These are phyloP conservation scores for Rhombomys opimus DNA, from an alignment of 2,113 vertebrate genomes.

Conservation along the genomic window DNA sequence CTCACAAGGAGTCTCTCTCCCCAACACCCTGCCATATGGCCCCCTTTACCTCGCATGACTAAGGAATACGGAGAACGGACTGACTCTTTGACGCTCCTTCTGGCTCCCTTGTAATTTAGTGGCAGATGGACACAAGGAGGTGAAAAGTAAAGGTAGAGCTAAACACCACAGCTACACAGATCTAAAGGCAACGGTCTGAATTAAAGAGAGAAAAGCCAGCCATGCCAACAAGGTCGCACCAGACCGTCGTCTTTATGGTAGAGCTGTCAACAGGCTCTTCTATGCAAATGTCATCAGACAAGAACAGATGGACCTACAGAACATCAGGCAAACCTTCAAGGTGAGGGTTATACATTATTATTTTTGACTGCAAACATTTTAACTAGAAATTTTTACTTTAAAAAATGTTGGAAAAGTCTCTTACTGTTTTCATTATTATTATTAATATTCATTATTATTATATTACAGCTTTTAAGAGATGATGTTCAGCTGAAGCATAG, in stretches of 20 bases:
- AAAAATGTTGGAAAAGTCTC: conserved; percentile 1
- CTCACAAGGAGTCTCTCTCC: not conserved
- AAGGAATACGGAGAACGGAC: not conserved
- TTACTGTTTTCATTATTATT: not conserved
- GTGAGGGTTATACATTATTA: not conserved
- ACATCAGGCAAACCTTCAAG: not conserved
- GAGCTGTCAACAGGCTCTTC: not conserved
- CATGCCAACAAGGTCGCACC: not conserved
- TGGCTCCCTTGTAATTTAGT: not conserved
- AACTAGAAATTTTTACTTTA: not conserved
- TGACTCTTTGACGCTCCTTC: conserved; percentile 8
- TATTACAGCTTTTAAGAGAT: not conserved
- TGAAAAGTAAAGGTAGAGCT: not conserved
- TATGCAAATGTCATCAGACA: not conserved
- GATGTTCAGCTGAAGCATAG: not conserved
- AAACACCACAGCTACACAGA: not conserved
- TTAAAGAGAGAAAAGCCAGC: conserved; percentile 45
- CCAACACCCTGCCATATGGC: not conserved
- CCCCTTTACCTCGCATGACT: not conserved
- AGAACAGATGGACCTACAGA: not conserved
- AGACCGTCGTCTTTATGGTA: not conserved
- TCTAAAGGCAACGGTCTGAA: not conserved
- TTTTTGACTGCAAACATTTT: not conserved
- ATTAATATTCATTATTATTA: not conserved
- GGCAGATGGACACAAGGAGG: not conserved